These are phyloP conservation scores for Nipponacmea schrenckii DNA, from an alignment of 2,888 invertebrate species.

Conservation along the genomic window DNA sequence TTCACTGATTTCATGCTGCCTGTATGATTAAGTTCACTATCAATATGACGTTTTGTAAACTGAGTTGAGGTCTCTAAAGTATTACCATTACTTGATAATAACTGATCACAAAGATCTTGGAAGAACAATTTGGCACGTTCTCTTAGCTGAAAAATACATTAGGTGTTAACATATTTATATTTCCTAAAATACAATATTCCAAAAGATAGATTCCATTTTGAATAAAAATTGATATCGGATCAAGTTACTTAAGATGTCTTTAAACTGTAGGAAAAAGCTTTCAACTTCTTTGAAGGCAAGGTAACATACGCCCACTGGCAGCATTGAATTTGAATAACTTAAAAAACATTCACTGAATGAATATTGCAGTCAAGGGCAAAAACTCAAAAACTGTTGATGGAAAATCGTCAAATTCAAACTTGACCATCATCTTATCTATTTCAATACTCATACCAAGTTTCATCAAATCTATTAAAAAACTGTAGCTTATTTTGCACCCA, in stretches of 20 bases:
- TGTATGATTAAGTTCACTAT: conserved; percentile 34
- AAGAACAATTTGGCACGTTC: conserved; percentile 53
- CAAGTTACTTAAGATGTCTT: not conserved
- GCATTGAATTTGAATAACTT: no score
- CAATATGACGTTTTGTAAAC: conserved; percentile 32
- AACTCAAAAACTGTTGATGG: no score
- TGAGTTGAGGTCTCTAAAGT: conserved; percentile 7
- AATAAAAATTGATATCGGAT: not conserved
- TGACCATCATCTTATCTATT: no score
- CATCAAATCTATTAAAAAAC: no score
- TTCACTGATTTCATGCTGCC: conserved; percentile 21
- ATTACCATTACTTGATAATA: conserved; percentile 25
- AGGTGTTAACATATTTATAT: conserved; percentile 3
- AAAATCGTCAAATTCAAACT: no score
- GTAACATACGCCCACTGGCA: no score
- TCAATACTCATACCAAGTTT: no score
- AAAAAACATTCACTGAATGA: no score
- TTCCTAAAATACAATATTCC: no score
- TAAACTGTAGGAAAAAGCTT: not conserved
- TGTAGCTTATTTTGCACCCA: no score
- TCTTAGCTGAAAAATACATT: conserved; percentile 41
- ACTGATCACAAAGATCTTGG: conserved; percentile 48
- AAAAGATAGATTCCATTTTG: not conserved
- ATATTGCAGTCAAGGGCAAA: no score
- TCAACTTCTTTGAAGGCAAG: no score